Evolutionary conservation across 2,888 invertebrate species (phyloP), one percentile per base, ranked within the genome.

Genomic region (Lasioglossum vierecki): DNA sequence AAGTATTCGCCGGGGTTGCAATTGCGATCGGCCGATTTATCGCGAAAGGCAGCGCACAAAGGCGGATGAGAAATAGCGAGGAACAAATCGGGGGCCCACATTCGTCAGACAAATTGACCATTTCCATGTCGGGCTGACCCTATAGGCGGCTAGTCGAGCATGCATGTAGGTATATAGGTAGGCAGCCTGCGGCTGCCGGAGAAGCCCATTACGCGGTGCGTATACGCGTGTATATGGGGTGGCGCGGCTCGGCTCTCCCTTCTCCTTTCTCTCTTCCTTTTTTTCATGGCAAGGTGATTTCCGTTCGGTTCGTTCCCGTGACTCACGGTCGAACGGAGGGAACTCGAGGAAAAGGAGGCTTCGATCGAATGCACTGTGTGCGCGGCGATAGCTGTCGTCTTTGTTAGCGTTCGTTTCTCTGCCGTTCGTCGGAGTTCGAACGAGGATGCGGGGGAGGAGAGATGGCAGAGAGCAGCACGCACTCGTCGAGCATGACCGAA

Each of bases 281-380:
- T n/a, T 35, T 74, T 68, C 66, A 87, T 85, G 88, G 85, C 87
- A 91, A 92, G 91, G 90, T 91, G 92, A 92, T 92, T 90, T 90
- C 91, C 89, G 89, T 88, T 89, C 88, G 88, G 76, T 81, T 86
- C 86, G 82, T 85, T 83, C 83, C 87, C 86, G 87, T 89, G 91
- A 91, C 85, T 90, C 91, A 89, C 80, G 84, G 73, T 72, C 76
- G 72, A 77, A n/a, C 76, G 77, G 30, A 73, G 73, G 73, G 70
- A 72, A 26, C 72, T 63, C n/a, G 57, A 13, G 70, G 57, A 78
- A 81, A 86, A 88, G 82, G 79, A 87, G 80, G 35, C 85, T 85
- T 86, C 87, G 84, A 86, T 88, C 90, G 88, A 86, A 82, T 77
- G 73, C 57, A 39, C 81, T 35, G 76, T 76, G 41, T 79, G 35